Evolutionary conservation across 2,888 invertebrate genomes (phyloP).

Genomic region (Brenthis hecate): DNA sequence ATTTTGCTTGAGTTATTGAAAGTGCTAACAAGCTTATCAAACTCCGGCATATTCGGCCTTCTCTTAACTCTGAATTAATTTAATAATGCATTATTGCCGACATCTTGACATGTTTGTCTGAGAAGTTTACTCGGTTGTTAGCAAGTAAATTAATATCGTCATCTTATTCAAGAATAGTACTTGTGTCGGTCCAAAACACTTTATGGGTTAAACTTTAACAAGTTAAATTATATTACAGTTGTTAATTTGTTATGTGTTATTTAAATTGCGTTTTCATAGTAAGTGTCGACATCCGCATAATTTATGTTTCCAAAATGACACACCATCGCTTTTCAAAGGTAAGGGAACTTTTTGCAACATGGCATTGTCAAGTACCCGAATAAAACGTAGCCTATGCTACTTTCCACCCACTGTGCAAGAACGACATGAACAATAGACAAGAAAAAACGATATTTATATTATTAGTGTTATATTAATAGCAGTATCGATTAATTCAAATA

Average conservation of each 20-base stretch:
- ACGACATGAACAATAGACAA: too few relatives aligned
- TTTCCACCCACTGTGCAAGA: too few relatives aligned
- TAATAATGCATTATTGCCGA: conserved; percentile 26
- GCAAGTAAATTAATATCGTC: conserved; percentile 21
- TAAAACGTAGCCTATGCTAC: too few relatives aligned
- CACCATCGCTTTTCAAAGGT: too few relatives aligned
- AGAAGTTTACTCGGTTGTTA: conserved; percentile 15
- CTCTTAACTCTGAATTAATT: conserved; percentile 23
- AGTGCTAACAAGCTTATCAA: conserved; percentile 22
- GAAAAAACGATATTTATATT: too few relatives aligned
- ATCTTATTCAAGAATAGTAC: conserved; percentile 3
- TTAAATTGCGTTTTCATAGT: too few relatives aligned
- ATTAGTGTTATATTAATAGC: too few relatives aligned
- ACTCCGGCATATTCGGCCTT: conserved; percentile 12
- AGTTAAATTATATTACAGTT: neutral
- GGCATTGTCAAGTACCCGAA: too few relatives aligned
- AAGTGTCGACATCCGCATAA: too few relatives aligned
- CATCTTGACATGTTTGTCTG: conserved; percentile 19
- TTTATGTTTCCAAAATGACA: too few relatives aligned
- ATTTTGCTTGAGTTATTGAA: conserved; percentile 1
- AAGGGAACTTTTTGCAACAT: too few relatives aligned
- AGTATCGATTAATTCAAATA: too few relatives aligned
- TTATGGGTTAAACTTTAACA: neutral
- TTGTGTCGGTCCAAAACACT: conserved; percentile 1
- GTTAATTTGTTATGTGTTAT: neutral